Evolutionary conservation across 23 tunicate genomes (phyloP).

Genomic region (Phallusia fumigata): DNA sequence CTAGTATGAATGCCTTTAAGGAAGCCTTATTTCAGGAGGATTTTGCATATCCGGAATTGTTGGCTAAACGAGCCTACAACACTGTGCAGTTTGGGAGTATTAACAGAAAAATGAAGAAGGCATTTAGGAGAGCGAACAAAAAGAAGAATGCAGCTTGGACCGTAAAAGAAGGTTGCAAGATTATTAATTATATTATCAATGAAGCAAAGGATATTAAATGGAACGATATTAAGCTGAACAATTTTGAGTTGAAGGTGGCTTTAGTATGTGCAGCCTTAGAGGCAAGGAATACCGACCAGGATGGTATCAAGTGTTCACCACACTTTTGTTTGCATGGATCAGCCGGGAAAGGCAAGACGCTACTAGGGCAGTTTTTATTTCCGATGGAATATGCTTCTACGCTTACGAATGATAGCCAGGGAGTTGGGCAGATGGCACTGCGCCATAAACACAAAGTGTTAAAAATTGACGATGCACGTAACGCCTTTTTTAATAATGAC

Average conservation of each 20-base stretch:
- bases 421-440: conserved; percentile 23
- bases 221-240: too few species aligned
- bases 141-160: too few species aligned
- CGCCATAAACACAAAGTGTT: conserved; percentile 9
- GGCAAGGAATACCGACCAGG: background rate
- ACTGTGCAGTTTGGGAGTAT: too few species aligned
- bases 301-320: background rate
- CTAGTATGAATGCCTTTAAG: too few species aligned
- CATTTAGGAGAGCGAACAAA: too few species aligned
- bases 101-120: too few species aligned
- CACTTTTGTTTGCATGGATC: conserved; percentile 15
- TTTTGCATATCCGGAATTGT: too few species aligned
- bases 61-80: too few species aligned
- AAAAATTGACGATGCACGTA: conserved; percentile 21
- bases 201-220: too few species aligned
- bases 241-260: background rate
- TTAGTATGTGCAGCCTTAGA: background rate
- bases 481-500: background rate
- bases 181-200: too few species aligned
- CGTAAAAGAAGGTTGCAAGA: too few species aligned
- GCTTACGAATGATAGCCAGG: conserved; percentile 3
- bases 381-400: conserved; percentile 10
- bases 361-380: conserved; percentile 17
- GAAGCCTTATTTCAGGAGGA: too few species aligned
- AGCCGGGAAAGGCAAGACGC: conserved; percentile 22